phyloP scores from a whole-genome alignment of 2,113 vertebrate genomes.

The Platichthys flesus region DNA sequence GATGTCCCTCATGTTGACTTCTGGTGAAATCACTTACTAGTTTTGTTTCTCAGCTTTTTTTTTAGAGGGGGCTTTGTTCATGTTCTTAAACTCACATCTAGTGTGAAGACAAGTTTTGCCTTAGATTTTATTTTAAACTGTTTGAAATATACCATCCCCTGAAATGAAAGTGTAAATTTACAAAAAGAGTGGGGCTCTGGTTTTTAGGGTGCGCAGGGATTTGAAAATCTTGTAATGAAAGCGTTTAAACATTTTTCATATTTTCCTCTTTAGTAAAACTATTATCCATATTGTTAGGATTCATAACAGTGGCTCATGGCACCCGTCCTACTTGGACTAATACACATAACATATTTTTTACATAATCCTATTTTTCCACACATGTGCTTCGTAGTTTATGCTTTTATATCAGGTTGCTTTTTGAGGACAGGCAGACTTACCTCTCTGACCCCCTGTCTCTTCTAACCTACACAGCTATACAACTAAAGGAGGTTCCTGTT shows the following conservation, averaged over 20 bases:
- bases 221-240: slow-evolving; percentile 34
- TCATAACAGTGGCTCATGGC: slow-evolving; percentile 29
- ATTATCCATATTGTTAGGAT: slow-evolving; percentile 12
- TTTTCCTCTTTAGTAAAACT: slow-evolving; percentile 12
- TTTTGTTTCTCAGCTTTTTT: not conserved
- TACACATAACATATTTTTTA: slow-evolving; percentile 33
- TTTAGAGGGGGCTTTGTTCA: slow-evolving; percentile 25
- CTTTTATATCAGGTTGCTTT: slow-evolving; percentile 14
- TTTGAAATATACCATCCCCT: slow-evolving; percentile 15
- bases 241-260: slow-evolving; percentile 45
- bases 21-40: too few species aligned
- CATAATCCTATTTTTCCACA: slow-evolving; percentile 33
- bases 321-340: slow-evolving; percentile 29
- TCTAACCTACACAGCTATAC: not conserved
- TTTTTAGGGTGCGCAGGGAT: slow-evolving; percentile 31
- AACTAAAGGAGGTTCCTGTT: not conserved
- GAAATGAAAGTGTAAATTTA: slow-evolving; percentile 4
- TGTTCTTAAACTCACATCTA: too few species aligned
- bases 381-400: slow-evolving; percentile 22
- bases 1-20: too few species aligned
- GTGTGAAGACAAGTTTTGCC: too few species aligned
- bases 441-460: not conserved
- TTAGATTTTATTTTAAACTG: too few species aligned
- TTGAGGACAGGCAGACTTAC: slow-evolving; percentile 6
- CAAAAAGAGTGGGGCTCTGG: not conserved